Evolutionary conservation across 2,113 vertebrate genomes (phyloP).

Genomic region (Calidris pygmaea): DNA sequence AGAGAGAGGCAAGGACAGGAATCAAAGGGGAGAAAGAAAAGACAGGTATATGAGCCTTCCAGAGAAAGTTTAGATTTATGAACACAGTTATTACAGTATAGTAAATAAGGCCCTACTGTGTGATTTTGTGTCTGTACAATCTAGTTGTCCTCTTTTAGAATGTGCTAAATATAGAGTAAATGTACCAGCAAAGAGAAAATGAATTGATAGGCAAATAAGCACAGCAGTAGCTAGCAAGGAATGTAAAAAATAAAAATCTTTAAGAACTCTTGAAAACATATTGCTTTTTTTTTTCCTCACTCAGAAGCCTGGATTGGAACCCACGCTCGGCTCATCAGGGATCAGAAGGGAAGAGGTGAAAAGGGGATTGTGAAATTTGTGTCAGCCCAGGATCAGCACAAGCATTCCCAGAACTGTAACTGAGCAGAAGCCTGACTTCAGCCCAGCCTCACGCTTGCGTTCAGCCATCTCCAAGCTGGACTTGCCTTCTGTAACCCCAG

Average conservation of each 20-base stretch:
- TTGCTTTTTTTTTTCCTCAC: conserved; percentile 13
- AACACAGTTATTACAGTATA: conserved; percentile 59
- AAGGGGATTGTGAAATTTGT: background rate
- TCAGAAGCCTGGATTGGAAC: conserved; percentile 24
- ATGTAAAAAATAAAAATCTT: conserved; percentile 39
- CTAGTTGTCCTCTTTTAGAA: conserved; percentile 64
- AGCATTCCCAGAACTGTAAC: background rate
- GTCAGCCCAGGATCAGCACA: background rate
- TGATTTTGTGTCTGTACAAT: conserved; percentile 57
- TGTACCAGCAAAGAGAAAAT: conserved; percentile 62
- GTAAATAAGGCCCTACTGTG: conserved; percentile 56
- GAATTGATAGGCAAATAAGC: conserved; percentile 73
- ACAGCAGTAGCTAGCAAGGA: conserved; percentile 57
- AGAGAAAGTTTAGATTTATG: conserved; percentile 51
- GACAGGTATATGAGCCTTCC: conserved; percentile 19
- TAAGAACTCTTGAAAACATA: conserved; percentile 54
- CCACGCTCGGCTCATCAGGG: background rate
- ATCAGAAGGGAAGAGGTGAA: background rate
- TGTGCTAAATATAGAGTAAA: conserved; percentile 71
- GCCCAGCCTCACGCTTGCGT: background rate
- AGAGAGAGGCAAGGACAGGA: background rate
- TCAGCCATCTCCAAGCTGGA: background rate
- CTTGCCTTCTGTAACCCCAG: background rate
- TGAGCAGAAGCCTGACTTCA: background rate
- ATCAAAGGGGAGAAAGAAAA: conserved; percentile 1